Percentiles rank a stretch among this genome's conserved stretches.
Evolutionary conservation across 2,797 vertebrate genomes (phyloP).

Genomic region (Myripristis murdjan): DNA sequence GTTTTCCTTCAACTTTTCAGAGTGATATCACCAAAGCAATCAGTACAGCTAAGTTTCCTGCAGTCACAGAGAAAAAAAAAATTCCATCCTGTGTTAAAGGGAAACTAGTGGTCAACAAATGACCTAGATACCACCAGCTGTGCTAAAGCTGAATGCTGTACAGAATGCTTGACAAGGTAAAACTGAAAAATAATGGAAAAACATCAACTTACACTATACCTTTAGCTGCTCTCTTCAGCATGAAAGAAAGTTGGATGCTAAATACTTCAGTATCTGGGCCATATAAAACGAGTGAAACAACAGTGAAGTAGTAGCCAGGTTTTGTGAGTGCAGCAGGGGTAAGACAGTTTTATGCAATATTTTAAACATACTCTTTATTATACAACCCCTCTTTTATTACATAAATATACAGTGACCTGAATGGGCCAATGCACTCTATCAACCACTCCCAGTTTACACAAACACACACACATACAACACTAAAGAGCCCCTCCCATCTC

Average conservation of each 20-base stretch:
- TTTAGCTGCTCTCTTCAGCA: conserved; percentile 19
- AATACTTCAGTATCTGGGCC: conserved; percentile 35
- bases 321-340: conserved; percentile 12
- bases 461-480: conserved; percentile 4
- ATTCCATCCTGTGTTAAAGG: conserved; percentile 34
- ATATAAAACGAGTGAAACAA: conserved; percentile 23
- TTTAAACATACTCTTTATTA: conserved; percentile 41
- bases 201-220: conserved; percentile 12
- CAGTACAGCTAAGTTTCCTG: conserved; percentile 30
- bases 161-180: conserved; percentile 13
- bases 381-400: conserved; percentile 40
- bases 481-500: conserved; percentile 21
- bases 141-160: conserved; percentile 3
- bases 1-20: conserved; percentile 53
- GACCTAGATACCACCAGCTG: not conserved
- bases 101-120: conserved; percentile 37
- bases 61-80: conserved; percentile 29
- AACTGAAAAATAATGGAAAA: conserved; percentile 22
- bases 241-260: conserved; percentile 23
- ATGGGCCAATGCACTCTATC: conserved; percentile 15
- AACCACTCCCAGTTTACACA: not conserved
- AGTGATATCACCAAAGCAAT: conserved; percentile 53
- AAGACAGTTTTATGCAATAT: conserved; percentile 12
- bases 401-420: conserved; percentile 32
- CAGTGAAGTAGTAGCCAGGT: conserved; percentile 6